Evolutionary conservation across 2,797 vertebrate species (phyloP), one percentile per base, ranked within the genome.

Genomic region (Squalus acanthias): DNA sequence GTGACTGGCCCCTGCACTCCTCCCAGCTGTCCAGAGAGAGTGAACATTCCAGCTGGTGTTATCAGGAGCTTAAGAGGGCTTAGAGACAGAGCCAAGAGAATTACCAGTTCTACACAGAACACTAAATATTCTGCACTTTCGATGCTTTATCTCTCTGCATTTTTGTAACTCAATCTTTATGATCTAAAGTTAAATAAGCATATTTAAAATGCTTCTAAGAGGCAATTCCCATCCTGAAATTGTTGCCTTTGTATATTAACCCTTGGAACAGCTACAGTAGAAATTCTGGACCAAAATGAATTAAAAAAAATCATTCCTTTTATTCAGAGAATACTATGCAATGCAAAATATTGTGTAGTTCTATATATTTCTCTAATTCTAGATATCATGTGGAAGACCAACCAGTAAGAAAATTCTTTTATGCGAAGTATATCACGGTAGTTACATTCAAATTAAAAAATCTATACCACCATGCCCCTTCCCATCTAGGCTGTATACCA

Each of bases 41-140:
- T 97, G 98, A 96, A 96, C 87, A 97, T 98, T 98, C 97, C 98
- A 97, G 96, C 97, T 98, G 97, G 97, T 97, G 97, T 97, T 98
- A 97, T 96, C 17, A 1, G 96, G 97, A 97, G 97, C 95, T 98
- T 98, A 96, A 70, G 96, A 93, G 6, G 33, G 96, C 97, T 97
- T 96, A 96, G 95, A 96, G 97, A 95, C 96, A 97, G 97, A 98
- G 98, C 97, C 97, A 97, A 97, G 96, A 97, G 97, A 98, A 98
- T 98, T 97, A 98, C 97, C 97, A 85, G 24, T 63, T 63, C 96
- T 96, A 96, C 0, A 57, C 50, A 94, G 96, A 97, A 95, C 70
- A 96, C 96, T 95, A 26, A 93, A 97, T 85, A 82, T 95, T 92
- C 60, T 3, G 96, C 5, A 1, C 97, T 97, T 96, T 96, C 74